phyloP scores from a whole-genome alignment of 2,888 invertebrate genomes.

The Saturnia pavonia region DNA sequence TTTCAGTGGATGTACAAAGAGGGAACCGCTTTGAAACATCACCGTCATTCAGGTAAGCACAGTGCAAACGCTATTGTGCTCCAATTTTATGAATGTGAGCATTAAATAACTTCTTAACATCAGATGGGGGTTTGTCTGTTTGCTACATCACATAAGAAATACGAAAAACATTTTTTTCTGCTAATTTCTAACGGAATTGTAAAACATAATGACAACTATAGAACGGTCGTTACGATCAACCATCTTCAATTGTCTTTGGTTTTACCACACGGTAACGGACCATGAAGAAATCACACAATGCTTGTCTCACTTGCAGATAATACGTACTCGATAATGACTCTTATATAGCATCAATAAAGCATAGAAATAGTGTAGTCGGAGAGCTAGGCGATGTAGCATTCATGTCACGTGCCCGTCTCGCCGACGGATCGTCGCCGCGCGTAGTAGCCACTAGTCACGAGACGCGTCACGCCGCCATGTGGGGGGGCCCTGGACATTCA shows the following conservation, averaged over 20 bases:
- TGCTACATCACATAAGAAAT: no score
- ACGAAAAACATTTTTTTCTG: neutral
- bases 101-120: no score
- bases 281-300: neutral
- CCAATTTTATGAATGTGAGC: no score
- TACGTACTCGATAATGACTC: neutral
- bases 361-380: neutral
- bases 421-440: constrained; percentile 41
- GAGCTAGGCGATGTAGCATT: constrained; percentile 32
- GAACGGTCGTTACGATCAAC: neutral
- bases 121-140: no score
- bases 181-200: neutral
- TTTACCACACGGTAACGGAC: constrained; percentile 8
- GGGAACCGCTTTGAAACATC: no score
- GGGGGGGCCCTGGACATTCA: constrained; percentile 25
- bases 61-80: no score
- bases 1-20: no score
- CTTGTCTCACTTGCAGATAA: neutral
- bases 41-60: no score
- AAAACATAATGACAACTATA: neutral
- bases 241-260: neutral
- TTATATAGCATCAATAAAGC: neutral
- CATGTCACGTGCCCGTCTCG: constrained; percentile 39
- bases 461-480: constrained; percentile 37
- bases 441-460: constrained; percentile 28